phyloP scores from a whole-genome alignment of 1,140 invertebrate species.

The Trichoplusia ni region DNA sequence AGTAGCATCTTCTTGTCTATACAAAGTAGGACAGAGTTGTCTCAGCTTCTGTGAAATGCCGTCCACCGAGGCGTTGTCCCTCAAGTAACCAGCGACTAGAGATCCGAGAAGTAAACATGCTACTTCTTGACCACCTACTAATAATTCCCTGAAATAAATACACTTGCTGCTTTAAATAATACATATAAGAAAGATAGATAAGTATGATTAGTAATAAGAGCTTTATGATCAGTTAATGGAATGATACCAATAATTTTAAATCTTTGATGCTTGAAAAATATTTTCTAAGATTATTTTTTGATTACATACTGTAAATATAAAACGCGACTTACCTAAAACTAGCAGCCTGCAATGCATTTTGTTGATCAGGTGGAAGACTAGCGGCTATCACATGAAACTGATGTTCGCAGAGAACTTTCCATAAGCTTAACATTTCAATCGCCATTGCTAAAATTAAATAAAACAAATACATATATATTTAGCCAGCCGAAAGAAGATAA shows the following conservation, averaged over 20 bases:
- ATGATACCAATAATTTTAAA: too few species aligned
- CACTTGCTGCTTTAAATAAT: background rate
- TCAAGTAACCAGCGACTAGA: constrained; percentile 93
- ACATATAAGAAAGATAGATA: too few species aligned
- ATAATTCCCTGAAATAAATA: constrained; percentile 87
- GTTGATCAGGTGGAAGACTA: constrained; percentile 83
- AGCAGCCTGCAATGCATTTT: constrained; percentile 82
- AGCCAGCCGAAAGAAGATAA: background rate
- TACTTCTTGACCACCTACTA: constrained; percentile 92
- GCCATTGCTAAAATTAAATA: constrained; percentile 83
- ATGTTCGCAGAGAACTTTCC: constrained; percentile 96
- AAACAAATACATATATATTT: too few species aligned
- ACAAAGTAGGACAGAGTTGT: constrained; percentile 96
- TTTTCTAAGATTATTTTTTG: too few species aligned
- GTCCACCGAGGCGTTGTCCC: constrained; percentile 97
- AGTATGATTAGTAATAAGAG: too few species aligned
- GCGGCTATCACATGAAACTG: constrained; percentile 93
- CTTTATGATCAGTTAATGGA: too few species aligned
- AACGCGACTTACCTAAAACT: constrained; percentile 78
- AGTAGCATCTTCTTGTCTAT: constrained; percentile 96
- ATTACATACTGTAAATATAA: background rate
- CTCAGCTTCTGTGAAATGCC: constrained; percentile 94
- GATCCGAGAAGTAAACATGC: constrained; percentile 88
- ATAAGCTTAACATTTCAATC: constrained; percentile 95
- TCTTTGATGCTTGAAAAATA: too few species aligned